A percentile compares a stretch with the other conserved stretches of the same genome.
These are phyloP conservation scores for Dinomys branickii DNA, from an alignment of 2,113 vertebrate genomes.

Conservation along the genomic window DNA sequence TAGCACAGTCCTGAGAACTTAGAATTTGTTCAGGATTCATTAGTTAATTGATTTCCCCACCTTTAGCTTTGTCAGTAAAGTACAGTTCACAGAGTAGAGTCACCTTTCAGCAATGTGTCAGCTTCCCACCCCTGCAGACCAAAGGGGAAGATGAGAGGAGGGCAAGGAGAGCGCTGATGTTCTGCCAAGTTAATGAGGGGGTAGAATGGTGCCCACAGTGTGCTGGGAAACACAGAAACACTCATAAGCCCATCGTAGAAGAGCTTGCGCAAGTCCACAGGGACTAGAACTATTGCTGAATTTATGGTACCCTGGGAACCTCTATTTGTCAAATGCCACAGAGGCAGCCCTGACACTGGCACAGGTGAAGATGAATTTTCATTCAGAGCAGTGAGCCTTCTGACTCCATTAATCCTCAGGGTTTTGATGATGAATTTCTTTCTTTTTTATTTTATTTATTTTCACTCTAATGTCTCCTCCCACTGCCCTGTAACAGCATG, in stretches of 20 bases:
- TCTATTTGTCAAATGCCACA: slow-evolving; percentile 94
- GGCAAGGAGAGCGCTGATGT: not conserved
- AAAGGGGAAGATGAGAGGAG: slow-evolving; percentile 40
- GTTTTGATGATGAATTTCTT: slow-evolving; percentile 94
- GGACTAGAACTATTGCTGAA: slow-evolving; percentile 87
- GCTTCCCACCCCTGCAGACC: slow-evolving; percentile 27
- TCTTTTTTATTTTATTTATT: slow-evolving; percentile 95
- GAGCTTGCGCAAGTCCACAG: slow-evolving; percentile 69
- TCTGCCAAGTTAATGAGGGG: slow-evolving; percentile 63
- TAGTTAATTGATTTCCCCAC: slow-evolving; percentile 53
- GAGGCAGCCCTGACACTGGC: slow-evolving; percentile 91
- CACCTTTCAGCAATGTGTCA: not conserved
- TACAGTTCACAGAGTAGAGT: slow-evolving; percentile 13
- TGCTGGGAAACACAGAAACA: slow-evolving; percentile 22
- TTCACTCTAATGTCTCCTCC: slow-evolving; percentile 86
- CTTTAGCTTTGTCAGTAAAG: slow-evolving; percentile 52
- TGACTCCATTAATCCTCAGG: slow-evolving; percentile 90
- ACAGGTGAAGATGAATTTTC: slow-evolving; percentile 96
- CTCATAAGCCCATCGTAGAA: slow-evolving; percentile 63
- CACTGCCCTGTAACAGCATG: slow-evolving; percentile 78
- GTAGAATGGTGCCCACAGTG: slow-evolving; percentile 52
- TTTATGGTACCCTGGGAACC: slow-evolving; percentile 94
- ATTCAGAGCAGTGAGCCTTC: slow-evolving; percentile 93
- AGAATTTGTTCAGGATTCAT: slow-evolving; percentile 53
- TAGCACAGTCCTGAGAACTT: slow-evolving; percentile 23